Base-by-base conservation (phyloP, 2,797 vertebrate species). In the Semotilus atromaculatus region DNA sequence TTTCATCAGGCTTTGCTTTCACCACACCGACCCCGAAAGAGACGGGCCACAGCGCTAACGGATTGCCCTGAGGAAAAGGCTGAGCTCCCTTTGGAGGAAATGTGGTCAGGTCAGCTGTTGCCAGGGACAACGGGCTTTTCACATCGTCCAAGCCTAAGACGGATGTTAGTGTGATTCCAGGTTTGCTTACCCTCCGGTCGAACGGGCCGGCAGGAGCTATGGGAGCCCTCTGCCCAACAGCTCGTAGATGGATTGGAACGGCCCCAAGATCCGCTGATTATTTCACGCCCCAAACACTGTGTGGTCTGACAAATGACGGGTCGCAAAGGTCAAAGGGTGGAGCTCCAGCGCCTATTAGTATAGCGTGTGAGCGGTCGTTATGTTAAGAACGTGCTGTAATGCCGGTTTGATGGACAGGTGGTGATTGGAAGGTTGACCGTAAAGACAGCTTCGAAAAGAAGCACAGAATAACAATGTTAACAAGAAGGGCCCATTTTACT, bases 281-380 rank as follows among this genome's bases (percentile, higher is more conserved):
- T 72, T 82, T 90, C 86, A 88, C 72, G 48, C 86, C 74, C 74
- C 80, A 79, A 76, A 77, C 53, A 70, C 67, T 89, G 86, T 89
- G 89, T 90, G 86, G 86, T 83, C 87, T 89, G 88, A 90, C 86
- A 89, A 91, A 91, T 89, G 86, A 89, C 78, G 85, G 87, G 81
- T 73, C 79, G 7, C 58, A 86, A 48, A 77, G 90, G 89, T 85
- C 79, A 83, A 83, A 82, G 78, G 82, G 87, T 23, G 51, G 43
- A 85, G 78, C 81, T 78, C 70, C 51, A 71, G 48, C 70, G 64
- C 81, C 87, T 85, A 89, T 89, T 89, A 88, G 85, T 58, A 74
- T 72, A 60, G 23, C 51, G 68, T 84, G 84, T 76, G 31, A 70
- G 76, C 83, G 86, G 80, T 77, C 58, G 82, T 87, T 83, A 82